Base-by-base conservation (phyloP, 2,797 vertebrate species). In the Rhynchonycteris naso region DNA sequence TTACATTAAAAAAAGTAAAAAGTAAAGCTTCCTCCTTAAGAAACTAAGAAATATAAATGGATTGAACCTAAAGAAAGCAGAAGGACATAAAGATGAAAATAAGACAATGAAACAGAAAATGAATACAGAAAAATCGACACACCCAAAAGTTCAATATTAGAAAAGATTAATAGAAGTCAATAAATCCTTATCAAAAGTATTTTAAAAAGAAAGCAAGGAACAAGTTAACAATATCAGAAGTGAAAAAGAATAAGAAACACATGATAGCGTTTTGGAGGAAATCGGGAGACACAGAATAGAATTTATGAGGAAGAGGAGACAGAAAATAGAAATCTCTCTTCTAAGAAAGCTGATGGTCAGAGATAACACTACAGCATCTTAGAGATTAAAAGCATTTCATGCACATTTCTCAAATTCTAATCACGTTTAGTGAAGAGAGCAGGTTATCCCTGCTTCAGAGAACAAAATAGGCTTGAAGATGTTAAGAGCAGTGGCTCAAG, bases 71-170 rank as follows among this genome's bases (percentile, higher is more conserved):
- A 83, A 91, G 50, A 84, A 76, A 65, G 69, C 33, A 75, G 71
- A 89, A 87, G 43, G 56, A 93, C 56, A 84, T 71, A 85, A 79
- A 90, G 28, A 94, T 78, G 54, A 84, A 63, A 71, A 84, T 6
- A 71, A 33, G 28, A 84, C 28, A 72, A 54, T n/a, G 47, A 90
- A 78, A 84, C 4, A 54, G 56, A 26, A 83, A 90, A 74, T 19
- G 63, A 38, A 47, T 7, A 80, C 33, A 68, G 65, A 74, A 90
- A 79, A 71, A 56, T 56, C 43, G 61, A 84, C 28, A 80, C 6
- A 78, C 56, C 22, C 56, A 56, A 69, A 84, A 85, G 72, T 47
- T 63, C 63, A 71, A 47, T 71, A 79, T 94, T 85, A 85, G 56
- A 47, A 65, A 88, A 93, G 50, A 61, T 56, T 47, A 79, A 71